These are phyloP conservation scores for Zaprionus africanus DNA, from an alignment of 1,140 invertebrate genomes.

Conservation along the genomic window DNA sequence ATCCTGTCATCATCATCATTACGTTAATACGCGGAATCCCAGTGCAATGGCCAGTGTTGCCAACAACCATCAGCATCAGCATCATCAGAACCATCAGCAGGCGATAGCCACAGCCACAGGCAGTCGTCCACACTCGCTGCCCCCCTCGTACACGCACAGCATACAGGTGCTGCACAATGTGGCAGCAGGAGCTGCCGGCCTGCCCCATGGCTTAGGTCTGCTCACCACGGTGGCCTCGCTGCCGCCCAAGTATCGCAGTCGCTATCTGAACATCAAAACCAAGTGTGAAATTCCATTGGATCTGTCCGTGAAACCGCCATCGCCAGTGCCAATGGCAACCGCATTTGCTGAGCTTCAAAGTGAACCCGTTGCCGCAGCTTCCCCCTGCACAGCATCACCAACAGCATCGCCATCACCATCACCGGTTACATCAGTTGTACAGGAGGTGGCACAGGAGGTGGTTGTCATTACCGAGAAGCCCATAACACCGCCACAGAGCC, in stretches of 20 bases:
- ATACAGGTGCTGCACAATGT: slow-evolving; percentile 75
- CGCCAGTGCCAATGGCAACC: slow-evolving; percentile 67
- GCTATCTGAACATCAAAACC: slow-evolving; percentile 79
- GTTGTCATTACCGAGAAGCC: slow-evolving; percentile 52
- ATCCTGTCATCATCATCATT: slow-evolving; percentile 28
- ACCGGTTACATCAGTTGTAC: background rate
- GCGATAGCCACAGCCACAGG: slow-evolving; percentile 21
- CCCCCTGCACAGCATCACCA: background rate
- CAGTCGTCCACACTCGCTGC: slow-evolving; percentile 33
- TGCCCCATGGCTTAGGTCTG: slow-evolving; percentile 76
- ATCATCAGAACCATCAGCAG: slow-evolving; percentile 15
- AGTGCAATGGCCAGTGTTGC: slow-evolving; percentile 65
- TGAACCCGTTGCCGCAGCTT: slow-evolving; percentile 35
- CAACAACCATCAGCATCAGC: slow-evolving; percentile 28
- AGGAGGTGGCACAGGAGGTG: slow-evolving; percentile 36
- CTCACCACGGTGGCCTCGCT: slow-evolving; percentile 83
- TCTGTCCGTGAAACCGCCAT: slow-evolving; percentile 85
- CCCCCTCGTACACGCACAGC: slow-evolving; percentile 55
- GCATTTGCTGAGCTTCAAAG: slow-evolving; percentile 72
- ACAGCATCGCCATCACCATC: background rate
- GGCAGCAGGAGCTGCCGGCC: slow-evolving; percentile 36
- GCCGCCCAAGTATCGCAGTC: slow-evolving; percentile 83
- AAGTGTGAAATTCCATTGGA: slow-evolving; percentile 85
- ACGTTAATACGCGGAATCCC: slow-evolving; percentile 40
- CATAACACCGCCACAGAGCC: slow-evolving; percentile 64